phyloP scores from a whole-genome alignment of 2,888 invertebrate genomes.

The Cantharis lateralis region DNA sequence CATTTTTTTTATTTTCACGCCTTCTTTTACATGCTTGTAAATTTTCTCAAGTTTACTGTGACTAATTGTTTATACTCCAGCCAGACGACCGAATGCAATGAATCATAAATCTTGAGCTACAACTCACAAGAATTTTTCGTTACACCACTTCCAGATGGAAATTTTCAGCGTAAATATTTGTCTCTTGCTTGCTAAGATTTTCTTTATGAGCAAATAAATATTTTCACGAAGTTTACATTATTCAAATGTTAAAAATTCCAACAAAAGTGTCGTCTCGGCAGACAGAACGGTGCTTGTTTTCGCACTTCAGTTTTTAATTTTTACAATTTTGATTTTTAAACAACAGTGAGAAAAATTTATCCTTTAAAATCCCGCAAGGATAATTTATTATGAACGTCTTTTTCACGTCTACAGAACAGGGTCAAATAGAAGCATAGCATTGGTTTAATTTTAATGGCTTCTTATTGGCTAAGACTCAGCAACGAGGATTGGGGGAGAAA shows the following conservation, averaged over 20 bases:
- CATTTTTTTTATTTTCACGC: not conserved
- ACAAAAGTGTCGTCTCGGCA: not conserved
- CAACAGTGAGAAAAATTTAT: too few species aligned
- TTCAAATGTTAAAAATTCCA: not conserved
- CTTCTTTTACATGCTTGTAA: not conserved
- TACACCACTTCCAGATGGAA: not conserved
- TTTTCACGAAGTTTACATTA: not conserved
- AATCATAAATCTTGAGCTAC: not conserved
- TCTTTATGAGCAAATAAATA: not conserved
- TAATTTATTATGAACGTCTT: too few species aligned
- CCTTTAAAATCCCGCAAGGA: too few species aligned
- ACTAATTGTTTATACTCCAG: not conserved
- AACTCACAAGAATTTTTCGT: not conserved
- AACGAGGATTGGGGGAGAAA: too few species aligned
- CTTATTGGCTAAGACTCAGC: too few species aligned
- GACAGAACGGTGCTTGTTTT: not conserved
- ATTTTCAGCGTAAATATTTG: not conserved
- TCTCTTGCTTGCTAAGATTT: not conserved
- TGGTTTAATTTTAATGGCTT: too few species aligned
- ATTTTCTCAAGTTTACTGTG: not conserved
- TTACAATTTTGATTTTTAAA: too few species aligned
- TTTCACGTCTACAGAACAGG: too few species aligned
- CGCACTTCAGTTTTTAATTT: not conserved
- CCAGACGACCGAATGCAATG: not conserved
- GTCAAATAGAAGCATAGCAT: too few species aligned